Percentiles rank a stretch among this genome's conserved stretches.
phyloP scores from a whole-genome alignment of 92 coral and sea anemone genomes.

The Hydrozoanthus gracilis region DNA sequence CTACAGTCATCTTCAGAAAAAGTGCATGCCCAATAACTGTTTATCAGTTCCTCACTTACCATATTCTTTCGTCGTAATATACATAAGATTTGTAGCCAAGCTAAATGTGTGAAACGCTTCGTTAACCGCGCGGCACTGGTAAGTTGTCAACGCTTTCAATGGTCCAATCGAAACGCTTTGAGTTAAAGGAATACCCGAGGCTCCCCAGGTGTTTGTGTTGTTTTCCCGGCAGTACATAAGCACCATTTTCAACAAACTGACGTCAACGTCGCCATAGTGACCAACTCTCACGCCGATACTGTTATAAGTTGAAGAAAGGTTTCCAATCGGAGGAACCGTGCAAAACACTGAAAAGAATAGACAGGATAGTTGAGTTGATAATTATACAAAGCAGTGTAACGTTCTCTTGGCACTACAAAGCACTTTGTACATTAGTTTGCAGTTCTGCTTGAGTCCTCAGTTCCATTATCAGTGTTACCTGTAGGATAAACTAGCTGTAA shows the following conservation, averaged over 20 bases:
- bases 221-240: neutral
- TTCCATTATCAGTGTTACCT: no score
- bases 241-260: neutral
- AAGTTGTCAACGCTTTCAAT: neutral
- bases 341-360: constrained; percentile 26
- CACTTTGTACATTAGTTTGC: no score
- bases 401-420: no score
- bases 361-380: neutral
- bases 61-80: neutral
- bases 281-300: neutral
- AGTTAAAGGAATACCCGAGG: no score
- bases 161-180: no score
- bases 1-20: neutral
- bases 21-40: neutral
- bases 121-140: neutral
- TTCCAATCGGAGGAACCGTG: neutral
- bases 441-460: no score
- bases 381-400: neutral
- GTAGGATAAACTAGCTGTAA: no score
- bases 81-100: constrained; percentile 7
- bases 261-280: neutral
- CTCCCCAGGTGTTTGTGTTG: neutral
- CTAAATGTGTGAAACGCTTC: constrained; percentile 13
- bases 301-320: no score
- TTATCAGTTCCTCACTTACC: neutral